Conservation (phyloP, 2,797 vertebrate genomes). For the Limosa lapponica region DNA sequence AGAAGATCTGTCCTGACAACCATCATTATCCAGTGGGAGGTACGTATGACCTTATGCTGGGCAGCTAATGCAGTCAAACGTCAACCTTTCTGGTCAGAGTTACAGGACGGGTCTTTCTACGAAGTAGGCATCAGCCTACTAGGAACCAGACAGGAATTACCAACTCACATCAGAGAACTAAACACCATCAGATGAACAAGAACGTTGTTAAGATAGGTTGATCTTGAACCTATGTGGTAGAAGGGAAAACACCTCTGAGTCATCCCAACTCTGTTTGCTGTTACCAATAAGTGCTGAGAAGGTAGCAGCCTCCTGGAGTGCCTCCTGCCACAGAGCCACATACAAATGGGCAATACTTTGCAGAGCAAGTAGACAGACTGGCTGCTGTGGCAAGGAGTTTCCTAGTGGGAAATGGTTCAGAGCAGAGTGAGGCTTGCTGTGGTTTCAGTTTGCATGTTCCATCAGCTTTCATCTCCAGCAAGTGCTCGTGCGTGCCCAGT, state of each 20-base stretch:
- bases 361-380: neutral
- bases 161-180: neutral
- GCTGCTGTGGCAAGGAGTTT: neutral
- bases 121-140: neutral
- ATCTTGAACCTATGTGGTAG: neutral
- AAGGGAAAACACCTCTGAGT: conserved; percentile 23
- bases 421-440: neutral
- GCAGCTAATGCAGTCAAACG: neutral
- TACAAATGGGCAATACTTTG: neutral
- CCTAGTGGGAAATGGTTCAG: neutral
- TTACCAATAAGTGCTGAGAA: neutral
- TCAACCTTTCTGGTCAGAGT: neutral
- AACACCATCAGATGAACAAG: accelerated
- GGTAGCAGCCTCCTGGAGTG: neutral
- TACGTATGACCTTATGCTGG: neutral
- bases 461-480: neutral
- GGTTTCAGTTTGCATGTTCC: neutral
- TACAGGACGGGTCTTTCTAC: neutral
- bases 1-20: neutral
- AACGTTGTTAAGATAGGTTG: accelerated
- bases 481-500: accelerated
- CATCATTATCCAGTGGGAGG: neutral
- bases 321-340: neutral
- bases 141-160: neutral
- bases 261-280: neutral